Evolutionary conservation across 2,888 invertebrate species (phyloP).

Genomic region (Parasteatoda lunata): DNA sequence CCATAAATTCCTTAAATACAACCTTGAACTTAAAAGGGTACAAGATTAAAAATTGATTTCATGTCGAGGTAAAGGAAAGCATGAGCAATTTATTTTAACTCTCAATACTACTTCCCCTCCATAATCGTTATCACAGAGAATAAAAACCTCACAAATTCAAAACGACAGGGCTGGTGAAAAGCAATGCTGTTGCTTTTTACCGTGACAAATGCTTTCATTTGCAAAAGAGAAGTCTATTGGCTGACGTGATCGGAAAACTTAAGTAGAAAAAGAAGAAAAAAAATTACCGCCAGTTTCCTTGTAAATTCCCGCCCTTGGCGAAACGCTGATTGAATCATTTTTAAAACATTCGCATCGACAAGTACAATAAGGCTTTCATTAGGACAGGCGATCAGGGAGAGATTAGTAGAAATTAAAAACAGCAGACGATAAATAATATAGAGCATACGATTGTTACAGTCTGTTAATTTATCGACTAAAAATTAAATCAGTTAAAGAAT

Average conservation of each 20-base stretch:
- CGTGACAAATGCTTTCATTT: conserved; percentile 44
- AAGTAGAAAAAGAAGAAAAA: neutral
- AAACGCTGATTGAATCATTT: conserved; percentile 38
- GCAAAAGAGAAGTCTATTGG: conserved; percentile 12
- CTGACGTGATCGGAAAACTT: conserved; percentile 24
- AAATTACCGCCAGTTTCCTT: neutral
- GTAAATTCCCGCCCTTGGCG: neutral
- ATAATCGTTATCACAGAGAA: neutral
- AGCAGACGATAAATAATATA: neutral
- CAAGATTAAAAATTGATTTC: too few relatives aligned
- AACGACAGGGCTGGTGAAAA: conserved; percentile 26
- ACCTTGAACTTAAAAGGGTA: too few relatives aligned
- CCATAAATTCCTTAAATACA: too few relatives aligned
- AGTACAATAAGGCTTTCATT: conserved; percentile 50
- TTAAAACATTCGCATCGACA: conserved; percentile 29
- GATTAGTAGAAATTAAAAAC: conserved; percentile 6
- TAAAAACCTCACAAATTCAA: neutral
- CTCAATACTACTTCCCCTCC: neutral
- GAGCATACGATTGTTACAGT: too few relatives aligned
- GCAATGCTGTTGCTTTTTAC: neutral
- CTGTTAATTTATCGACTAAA: too few relatives aligned
- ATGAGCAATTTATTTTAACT: too few relatives aligned
- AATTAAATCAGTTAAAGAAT: too few relatives aligned
- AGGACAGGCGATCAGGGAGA: conserved; percentile 1
- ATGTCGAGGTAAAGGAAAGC: too few relatives aligned